Evolutionary conservation across 2,797 vertebrate species (phyloP).

Genomic region (Helarctos malayanus): DNA sequence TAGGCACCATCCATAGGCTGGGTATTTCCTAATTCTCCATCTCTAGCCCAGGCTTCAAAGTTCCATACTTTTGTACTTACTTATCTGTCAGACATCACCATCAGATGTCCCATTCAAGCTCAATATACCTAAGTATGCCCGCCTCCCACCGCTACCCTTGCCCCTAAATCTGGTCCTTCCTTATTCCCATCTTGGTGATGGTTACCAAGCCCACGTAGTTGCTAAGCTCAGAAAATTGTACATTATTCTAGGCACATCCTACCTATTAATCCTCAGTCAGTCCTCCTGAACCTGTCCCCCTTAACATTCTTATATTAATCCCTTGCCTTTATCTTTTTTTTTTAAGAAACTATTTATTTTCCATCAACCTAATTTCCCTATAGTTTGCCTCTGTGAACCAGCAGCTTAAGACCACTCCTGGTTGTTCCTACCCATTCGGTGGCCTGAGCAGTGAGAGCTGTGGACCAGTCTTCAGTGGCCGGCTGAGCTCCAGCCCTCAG

Average conservation of each 20-base stretch:
- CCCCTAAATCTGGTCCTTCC: not conserved
- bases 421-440: not conserved
- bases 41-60: not conserved
- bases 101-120: not conserved
- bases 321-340: not conserved
- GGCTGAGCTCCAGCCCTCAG: not conserved
- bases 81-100: not conserved
- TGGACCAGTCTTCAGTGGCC: not conserved
- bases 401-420: not conserved
- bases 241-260: not conserved
- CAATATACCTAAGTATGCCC: not conserved
- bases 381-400: not conserved
- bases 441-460: not conserved
- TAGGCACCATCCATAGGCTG: not conserved
- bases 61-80: not conserved
- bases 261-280: not conserved
- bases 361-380: not conserved
- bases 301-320: not conserved
- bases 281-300: not conserved
- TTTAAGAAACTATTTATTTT: not conserved
- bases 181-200: not conserved
- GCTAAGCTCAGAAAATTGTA: not conserved
- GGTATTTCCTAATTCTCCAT: not conserved
- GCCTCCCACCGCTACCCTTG: not conserved
- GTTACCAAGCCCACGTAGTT: not conserved